Evolutionary conservation across 1,140 invertebrate genomes (phyloP).

Genomic region (Oryctes rhinoceros): DNA sequence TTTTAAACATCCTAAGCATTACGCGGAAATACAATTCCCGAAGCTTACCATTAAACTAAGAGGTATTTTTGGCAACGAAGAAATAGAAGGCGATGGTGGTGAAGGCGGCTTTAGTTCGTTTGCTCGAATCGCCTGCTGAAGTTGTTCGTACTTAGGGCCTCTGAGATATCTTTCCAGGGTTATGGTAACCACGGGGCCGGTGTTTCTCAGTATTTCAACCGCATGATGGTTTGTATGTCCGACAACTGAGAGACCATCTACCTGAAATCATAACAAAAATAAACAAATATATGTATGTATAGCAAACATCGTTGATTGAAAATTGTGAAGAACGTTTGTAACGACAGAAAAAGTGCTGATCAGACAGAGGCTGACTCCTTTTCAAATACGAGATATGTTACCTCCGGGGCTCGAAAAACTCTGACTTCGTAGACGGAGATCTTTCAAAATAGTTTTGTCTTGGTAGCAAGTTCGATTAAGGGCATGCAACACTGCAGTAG

Average conservation of each 20-base stretch:
- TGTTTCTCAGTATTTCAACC: slow-evolving; percentile 84
- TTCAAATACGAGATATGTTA: too few species aligned
- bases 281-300: too few species aligned
- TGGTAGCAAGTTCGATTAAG: too few species aligned
- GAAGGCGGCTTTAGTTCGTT: slow-evolving; percentile 73
- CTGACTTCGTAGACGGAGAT: too few species aligned
- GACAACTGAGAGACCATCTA: slow-evolving; percentile 84
- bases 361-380: too few species aligned
- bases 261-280: slow-evolving; percentile 57
- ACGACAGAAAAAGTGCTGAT: too few species aligned
- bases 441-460: too few species aligned
- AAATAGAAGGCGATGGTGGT: slow-evolving; percentile 77
- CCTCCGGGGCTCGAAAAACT: too few species aligned
- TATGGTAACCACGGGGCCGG: slow-evolving; percentile 80
- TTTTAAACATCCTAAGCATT: not conserved
- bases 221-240: slow-evolving; percentile 92
- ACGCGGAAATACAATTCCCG: not conserved
- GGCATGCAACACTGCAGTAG: too few species aligned
- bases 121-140: slow-evolving; percentile 84
- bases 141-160: slow-evolving; percentile 88
- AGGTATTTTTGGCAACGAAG: slow-evolving; percentile 79
- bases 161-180: slow-evolving; percentile 86
- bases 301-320: not conserved
- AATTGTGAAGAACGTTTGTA: not conserved
- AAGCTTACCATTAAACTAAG: slow-evolving; percentile 65